Base-by-base conservation (phyloP, 2,113 vertebrate species). In the Mystacornis crossleyi region DNA sequence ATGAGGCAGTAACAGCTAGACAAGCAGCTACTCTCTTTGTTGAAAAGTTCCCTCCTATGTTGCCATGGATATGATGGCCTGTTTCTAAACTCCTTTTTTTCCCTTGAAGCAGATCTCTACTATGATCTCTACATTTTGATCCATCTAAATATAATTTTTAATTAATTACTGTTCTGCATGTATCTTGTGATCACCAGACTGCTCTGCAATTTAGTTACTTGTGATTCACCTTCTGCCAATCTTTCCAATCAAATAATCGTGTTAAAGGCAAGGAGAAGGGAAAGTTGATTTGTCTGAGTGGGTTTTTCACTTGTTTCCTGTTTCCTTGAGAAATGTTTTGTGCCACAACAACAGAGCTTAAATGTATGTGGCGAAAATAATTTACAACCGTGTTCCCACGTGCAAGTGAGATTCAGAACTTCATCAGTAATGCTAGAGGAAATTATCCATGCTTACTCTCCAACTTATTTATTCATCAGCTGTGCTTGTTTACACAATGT, bases 61-160 rank as follows among this genome's bases (percentile, higher is more conserved):
- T 95, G 75, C 89, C 86, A 92, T 81, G 89, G 91, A 74, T 95
- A 90, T 95, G 53, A 62, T 14, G 28, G 58, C 23, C 55, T 54
- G 24, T 58, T 92, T 80, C 72, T 70, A 67, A 88, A 93, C 24
- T 81, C 50, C 31, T 19, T 36, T 69, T 70, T 33, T 26, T 12
- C 34, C 17, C 26, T 89, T 14, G 0, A 31, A 51, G 23, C 42
- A 14, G 47, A 74, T 71, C 34, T 81, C 48, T 53, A 8, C 42
- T 57, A 28, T 16, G 21, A 45, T 74, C 6, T 60, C 42, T 55
- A 38, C 16, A 54, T 92, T 91, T 95, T 71, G 36, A 81, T 58
- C 61, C 61, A 55, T 28, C 12, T 50, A 93, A 80, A 83, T 25
- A 43, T 1, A 33, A 81, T 45, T 78, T 81, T 43, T 73, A 73